phyloP scores from a whole-genome alignment of 2,888 invertebrate species.

The Drosophila fulvimacula region DNA sequence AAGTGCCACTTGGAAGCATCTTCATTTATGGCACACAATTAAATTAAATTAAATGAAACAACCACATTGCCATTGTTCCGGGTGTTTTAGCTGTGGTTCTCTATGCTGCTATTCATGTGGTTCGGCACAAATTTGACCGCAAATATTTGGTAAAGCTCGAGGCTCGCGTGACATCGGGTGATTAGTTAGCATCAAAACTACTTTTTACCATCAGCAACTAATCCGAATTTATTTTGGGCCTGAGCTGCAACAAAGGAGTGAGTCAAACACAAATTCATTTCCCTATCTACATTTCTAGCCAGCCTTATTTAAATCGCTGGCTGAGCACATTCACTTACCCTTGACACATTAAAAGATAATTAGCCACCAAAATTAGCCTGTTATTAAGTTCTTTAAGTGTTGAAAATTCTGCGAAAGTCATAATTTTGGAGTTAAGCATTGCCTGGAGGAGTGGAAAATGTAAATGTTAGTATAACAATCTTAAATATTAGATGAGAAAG shows the following conservation, averaged over 20 bases:
- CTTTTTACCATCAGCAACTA: not conserved
- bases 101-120: conserved; percentile 5
- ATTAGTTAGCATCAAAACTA: conserved; percentile 27
- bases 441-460: not conserved
- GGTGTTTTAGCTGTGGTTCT: conserved; percentile 6
- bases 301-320: conserved; percentile 14
- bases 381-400: conserved; percentile 14
- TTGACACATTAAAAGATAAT: conserved; percentile 47
- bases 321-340: conserved; percentile 28
- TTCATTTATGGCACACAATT: conserved; percentile 66
- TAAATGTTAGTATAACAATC: not conserved
- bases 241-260: not conserved
- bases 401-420: not conserved
- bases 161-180: conserved; percentile 28
- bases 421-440: not conserved
- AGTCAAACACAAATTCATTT: conserved; percentile 6
- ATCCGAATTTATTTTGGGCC: conserved; percentile 13
- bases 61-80: conserved; percentile 18
- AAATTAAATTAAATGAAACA: conserved; percentile 70
- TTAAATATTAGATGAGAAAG: not conserved
- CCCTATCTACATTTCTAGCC: not conserved
- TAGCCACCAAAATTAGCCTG: conserved; percentile 7
- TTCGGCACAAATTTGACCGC: not conserved
- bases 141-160: conserved; percentile 6
- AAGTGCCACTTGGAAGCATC: conserved; percentile 55